Conservation (phyloP, 2,888 invertebrate species). For the Elegia similella region DNA sequence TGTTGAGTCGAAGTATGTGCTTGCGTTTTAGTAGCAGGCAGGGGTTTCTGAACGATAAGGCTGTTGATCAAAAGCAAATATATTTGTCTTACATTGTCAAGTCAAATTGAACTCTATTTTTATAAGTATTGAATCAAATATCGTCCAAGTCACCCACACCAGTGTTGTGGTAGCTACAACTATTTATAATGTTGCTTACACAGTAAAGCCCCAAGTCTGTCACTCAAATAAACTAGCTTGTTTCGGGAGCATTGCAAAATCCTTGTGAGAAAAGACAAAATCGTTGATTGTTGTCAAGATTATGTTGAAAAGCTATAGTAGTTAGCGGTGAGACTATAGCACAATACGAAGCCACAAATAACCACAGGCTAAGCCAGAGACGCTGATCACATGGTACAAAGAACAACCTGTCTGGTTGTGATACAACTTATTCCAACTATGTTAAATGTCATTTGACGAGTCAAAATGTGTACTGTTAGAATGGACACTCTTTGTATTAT, state of each 20-base stretch:
- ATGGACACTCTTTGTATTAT: too few species aligned
- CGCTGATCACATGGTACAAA: slow-evolving; percentile 32
- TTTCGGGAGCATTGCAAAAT: background rate
- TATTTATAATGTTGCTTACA: background rate
- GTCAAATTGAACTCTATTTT: background rate
- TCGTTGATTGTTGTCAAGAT: background rate
- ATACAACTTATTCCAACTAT: slow-evolving; percentile 15
- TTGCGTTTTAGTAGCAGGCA: too few species aligned
- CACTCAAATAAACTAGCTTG: background rate
- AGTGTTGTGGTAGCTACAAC: background rate
- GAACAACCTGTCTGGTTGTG: slow-evolving; percentile 13
- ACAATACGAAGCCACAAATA: slow-evolving; percentile 23
- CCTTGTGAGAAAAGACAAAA: slow-evolving; percentile 7
- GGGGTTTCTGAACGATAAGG: too few species aligned
- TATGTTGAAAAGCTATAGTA: background rate
- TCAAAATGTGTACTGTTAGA: background rate
- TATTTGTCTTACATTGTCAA: background rate
- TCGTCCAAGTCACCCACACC: too few species aligned
- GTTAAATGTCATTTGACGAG: background rate
- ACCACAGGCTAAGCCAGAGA: slow-evolving; percentile 26
- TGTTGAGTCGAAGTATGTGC: too few species aligned
- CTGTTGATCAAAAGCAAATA: too few species aligned
- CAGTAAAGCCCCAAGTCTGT: too few species aligned
- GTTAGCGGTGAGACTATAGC: slow-evolving; percentile 19
- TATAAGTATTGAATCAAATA: too few species aligned